These are phyloP conservation scores for Chelonus formosanus DNA, from an alignment of 2,888 invertebrate species.

Conservation along the genomic window DNA sequence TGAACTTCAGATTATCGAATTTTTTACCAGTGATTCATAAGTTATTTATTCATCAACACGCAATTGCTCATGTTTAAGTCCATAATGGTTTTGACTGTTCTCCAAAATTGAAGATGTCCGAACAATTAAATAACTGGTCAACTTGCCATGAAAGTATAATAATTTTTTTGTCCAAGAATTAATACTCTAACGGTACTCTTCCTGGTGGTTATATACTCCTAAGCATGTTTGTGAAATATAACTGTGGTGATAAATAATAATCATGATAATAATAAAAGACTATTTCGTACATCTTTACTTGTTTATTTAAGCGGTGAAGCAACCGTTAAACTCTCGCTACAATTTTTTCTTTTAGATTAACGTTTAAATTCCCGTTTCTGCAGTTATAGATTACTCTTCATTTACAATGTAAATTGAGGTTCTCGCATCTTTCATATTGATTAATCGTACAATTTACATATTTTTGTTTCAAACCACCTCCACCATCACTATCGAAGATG, in stretches of 20 bases:
- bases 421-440: too few relatives aligned
- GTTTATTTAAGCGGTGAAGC: constrained; percentile 6
- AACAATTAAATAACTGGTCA: too few relatives aligned
- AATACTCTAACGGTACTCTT: constrained; percentile 20
- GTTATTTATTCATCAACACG: too few relatives aligned
- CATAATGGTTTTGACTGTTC: too few relatives aligned
- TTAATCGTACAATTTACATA: too few relatives aligned
- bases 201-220: constrained; percentile 13
- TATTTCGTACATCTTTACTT: background rate
- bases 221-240: constrained; percentile 4
- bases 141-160: background rate
- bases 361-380: constrained; percentile 9
- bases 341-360: constrained; percentile 14
- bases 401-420: background rate
- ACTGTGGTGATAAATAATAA: constrained; percentile 2
- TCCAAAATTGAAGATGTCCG: too few relatives aligned
- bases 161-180: constrained; percentile 18
- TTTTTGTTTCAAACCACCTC: too few relatives aligned
- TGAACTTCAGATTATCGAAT: too few relatives aligned
- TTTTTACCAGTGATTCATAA: too few relatives aligned
- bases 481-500: too few relatives aligned
- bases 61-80: too few relatives aligned
- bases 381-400: constrained; percentile 1
- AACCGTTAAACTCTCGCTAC: constrained; percentile 27
- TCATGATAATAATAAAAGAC: constrained; percentile 11